Evolutionary conservation across 2,888 invertebrate genomes (phyloP), one percentile per base, ranked within the genome.

Genomic region (Lasioglossum lativentre): DNA sequence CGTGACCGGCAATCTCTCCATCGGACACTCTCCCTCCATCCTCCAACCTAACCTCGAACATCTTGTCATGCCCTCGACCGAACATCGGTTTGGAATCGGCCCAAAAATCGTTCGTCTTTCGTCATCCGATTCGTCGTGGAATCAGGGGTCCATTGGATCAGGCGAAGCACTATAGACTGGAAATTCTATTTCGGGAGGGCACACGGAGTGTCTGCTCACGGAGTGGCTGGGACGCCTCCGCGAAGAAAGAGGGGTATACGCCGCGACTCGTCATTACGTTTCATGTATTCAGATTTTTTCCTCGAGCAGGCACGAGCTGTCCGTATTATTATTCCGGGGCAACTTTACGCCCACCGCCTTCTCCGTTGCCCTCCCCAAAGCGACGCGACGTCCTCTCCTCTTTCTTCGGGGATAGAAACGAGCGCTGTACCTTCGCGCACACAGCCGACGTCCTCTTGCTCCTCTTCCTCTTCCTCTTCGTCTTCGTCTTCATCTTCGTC

Each of bases 261-360:
- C 86, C 89, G 90, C 86, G 88, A 83, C 86, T 89, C 92, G 92
- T 93, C 95, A 93, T 94, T 95, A 94, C 92, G 92, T 95, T 94
- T 94, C 93, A 94, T 94, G 93, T 95, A 94, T 95, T 94, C 94
- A 93, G 94, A 94, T 94, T 95, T 94, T 93, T 94, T 94, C 88
- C 90, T 90, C 89, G 88, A 88, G 85, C 89, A 85, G 89, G 89
- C 91, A 91, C 92, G 91, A 91, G 91, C 90, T 91, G 91, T 92
- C 92, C 91, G 92, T 93, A 93, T 94, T 94, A 94, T 94, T 95
- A 95, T 95, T 95, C 94, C 93, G 91, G 91, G 92, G 93, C 93
- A 94, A 94, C 93, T 94, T 94, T 93, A 91, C 93, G 92, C 93
- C 92, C 93, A 91, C 90, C 92, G 79, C 82, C 83, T 80, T 76